Evolutionary conservation across 2,888 invertebrate species (phyloP), one percentile per base, ranked within the genome.

Genomic region (Digitonthophagus gazella): DNA sequence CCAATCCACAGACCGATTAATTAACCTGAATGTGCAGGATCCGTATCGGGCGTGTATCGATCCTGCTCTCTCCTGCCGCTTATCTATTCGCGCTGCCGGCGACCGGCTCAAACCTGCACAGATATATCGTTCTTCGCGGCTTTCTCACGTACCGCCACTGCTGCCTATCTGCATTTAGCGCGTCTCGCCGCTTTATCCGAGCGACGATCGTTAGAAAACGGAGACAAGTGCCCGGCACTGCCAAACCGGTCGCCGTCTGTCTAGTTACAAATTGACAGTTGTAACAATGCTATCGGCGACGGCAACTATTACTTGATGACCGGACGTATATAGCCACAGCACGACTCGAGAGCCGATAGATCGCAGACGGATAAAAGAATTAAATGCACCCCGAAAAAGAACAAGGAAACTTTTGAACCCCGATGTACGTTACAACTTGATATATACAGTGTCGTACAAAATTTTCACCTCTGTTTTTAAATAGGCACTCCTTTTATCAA

Each of bases 111-210:
- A 44, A 44, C 28, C 28, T 44, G 28, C 28, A 44, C 6, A 67
- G 70, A 65, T 67, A 61, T 58, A 67, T 69, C 64, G 65, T 69
- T 44, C 28, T 44, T 44, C 28, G 67, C 19, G 71, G 69, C 71
- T 71, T 71, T 71, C 71, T 71, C 71, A 71, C 71, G 71, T 71
- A 67, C 65, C 54, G 28, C 63, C 16, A 18, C 61, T 18, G 20
- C 18, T 19, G 61, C 18, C 18, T 57, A 56, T 64, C 56, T 67
- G 56, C 64, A 67, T 64, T 69, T 68, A 56, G 22, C 68, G 64
- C 66, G 58, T 63, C 64, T 44, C 16, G 20, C 61, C 56, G 19
- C 18, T 61, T 61, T 61, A 61, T 61, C 19, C 61, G 58, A 15
- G 6, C 58, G 15, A 18, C 58, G 61, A 61, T 19, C 61, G 61